Percentiles rank a stretch among this genome's conserved stretches.
phyloP scores from a whole-genome alignment of 2,797 vertebrate species.

The Chaetodon trifasciatus region DNA sequence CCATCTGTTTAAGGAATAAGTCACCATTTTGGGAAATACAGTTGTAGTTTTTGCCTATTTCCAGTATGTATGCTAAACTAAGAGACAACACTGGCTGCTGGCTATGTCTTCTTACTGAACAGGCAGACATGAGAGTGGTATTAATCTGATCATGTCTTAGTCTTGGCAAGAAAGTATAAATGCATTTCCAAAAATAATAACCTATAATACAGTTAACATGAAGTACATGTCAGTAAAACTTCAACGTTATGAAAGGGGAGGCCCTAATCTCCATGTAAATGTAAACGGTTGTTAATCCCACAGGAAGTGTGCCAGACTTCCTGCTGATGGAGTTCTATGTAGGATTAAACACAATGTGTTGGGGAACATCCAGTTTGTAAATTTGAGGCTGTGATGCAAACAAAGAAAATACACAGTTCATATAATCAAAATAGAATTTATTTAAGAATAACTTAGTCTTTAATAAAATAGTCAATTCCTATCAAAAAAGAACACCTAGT shows the following conservation, averaged over 20 bases:
- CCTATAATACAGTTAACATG: too few species aligned
- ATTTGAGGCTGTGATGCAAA: not conserved
- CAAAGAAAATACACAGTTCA: not conserved
- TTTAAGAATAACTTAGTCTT: constrained; percentile 54
- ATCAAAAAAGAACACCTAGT: not conserved
- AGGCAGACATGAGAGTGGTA: too few species aligned
- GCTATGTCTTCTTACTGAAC: too few species aligned
- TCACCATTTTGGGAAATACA: too few species aligned
- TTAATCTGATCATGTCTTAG: too few species aligned
- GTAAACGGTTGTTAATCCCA: not conserved
- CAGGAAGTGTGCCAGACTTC: not conserved
- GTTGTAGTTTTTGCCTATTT: too few species aligned
- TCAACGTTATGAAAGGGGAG: not conserved
- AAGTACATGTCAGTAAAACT: not conserved
- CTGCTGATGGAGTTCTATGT: not conserved
- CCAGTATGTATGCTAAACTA: too few species aligned
- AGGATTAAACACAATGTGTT: not conserved
- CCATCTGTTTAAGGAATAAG: too few species aligned
- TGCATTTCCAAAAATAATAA: too few species aligned
- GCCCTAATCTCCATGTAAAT: not conserved
- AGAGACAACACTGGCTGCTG: too few species aligned
- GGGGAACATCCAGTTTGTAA: not conserved
- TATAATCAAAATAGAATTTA: constrained; percentile 64
- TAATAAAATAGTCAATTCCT: constrained; percentile 35
- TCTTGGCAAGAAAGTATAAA: too few species aligned